Evolutionary conservation across 1,140 invertebrate species (phyloP).

Genomic region (Anagrus nilaparvatae): DNA sequence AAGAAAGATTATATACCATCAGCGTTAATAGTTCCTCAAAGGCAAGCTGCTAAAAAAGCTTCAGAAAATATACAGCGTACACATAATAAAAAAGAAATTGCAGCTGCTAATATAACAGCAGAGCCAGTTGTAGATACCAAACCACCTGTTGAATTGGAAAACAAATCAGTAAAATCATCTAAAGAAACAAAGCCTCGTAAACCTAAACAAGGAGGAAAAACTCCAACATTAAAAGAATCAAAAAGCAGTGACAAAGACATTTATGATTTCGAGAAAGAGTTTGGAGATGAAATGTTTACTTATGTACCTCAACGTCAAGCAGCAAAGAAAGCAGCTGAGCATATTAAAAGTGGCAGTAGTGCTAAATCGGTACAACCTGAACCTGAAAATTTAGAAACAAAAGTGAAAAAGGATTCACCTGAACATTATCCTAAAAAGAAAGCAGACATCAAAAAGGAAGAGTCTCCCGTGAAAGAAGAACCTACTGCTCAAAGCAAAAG

Average conservation of each 20-base stretch:
- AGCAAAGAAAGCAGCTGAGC: slow-evolving; percentile 81
- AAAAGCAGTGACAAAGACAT: slow-evolving; percentile 45
- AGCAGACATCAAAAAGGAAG: slow-evolving; percentile 29
- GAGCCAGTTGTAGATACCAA: slow-evolving; percentile 16
- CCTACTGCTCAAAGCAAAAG: slow-evolving; percentile 29
- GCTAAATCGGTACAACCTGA: slow-evolving; percentile 42
- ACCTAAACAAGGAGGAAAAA: slow-evolving; percentile 8
- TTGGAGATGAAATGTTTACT: slow-evolving; percentile 60
- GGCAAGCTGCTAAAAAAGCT: slow-evolving; percentile 83
- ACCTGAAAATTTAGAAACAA: slow-evolving; percentile 21
- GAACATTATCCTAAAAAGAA: slow-evolving; percentile 30
- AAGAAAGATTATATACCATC: slow-evolving; percentile 58
- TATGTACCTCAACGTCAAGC: slow-evolving; percentile 84
- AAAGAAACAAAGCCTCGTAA: slow-evolving; percentile 29
- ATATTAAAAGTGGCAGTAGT: slow-evolving; percentile 71
- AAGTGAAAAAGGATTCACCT: slow-evolving; percentile 32
- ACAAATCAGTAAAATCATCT: slow-evolving; percentile 27
- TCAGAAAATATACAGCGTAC: slow-evolving; percentile 66
- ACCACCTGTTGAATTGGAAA: slow-evolving; percentile 24
- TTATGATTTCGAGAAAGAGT: slow-evolving; percentile 54
- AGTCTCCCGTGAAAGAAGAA: slow-evolving; percentile 28
- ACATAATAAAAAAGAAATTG: slow-evolving; percentile 17
- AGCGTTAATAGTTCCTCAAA: slow-evolving; percentile 78
- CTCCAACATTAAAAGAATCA: slow-evolving; percentile 25
- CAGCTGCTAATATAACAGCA: not conserved